Evolutionary conservation across 1,140 invertebrate species (phyloP).

Genomic region (Aphis craccivora): DNA sequence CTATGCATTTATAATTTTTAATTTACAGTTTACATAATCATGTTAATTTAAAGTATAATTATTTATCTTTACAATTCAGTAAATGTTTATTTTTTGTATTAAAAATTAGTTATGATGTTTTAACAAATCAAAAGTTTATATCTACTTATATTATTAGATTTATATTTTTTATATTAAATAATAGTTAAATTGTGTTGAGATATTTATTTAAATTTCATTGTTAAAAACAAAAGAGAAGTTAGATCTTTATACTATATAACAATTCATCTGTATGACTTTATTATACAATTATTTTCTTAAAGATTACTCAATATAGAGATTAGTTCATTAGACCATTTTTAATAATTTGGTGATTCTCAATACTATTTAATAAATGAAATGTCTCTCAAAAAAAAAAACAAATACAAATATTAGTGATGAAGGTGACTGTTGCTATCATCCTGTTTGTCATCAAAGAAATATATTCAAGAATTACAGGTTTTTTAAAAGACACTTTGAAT

Average conservation of each 20-base stretch:
- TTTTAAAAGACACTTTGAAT: no score
- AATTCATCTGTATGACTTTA: neutral
- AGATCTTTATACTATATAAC: neutral
- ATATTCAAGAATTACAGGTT: no score
- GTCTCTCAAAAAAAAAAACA: no score
- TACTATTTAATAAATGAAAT: no score
- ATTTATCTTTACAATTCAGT: neutral
- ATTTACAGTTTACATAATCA: neutral
- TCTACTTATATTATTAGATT: constrained; percentile 53
- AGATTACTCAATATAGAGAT: no score
- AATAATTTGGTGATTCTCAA: no score
- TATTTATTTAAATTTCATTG: neutral
- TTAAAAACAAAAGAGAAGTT: neutral
- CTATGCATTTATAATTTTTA: neutral
- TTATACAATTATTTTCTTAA: no score
- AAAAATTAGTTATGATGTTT: constrained; percentile 2
- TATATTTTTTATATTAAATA: neutral
- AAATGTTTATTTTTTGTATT: constrained; percentile 1
- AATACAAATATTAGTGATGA: no score
- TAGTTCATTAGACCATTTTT: no score
- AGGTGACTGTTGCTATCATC: no score
- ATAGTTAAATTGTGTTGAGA: neutral
- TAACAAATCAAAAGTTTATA: constrained; percentile 5
- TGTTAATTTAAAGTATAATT: neutral
- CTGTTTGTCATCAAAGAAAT: no score